Conservation (phyloP, 2,797 vertebrate species). For the Pachyuromys duprasi region DNA sequence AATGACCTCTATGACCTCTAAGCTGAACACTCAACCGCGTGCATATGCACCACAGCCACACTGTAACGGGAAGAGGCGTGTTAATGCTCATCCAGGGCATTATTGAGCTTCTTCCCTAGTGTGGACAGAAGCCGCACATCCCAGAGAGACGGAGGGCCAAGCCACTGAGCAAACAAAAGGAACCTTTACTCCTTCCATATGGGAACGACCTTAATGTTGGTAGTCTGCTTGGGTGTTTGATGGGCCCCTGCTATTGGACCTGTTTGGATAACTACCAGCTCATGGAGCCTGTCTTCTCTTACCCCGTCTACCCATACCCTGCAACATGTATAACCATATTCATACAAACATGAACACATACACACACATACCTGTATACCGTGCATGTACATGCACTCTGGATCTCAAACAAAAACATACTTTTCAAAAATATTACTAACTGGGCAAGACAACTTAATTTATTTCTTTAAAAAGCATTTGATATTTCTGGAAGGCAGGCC, state of each 20-base stretch:
- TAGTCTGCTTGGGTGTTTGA: not conserved
- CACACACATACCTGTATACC: too few species aligned
- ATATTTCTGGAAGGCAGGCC: conserved; percentile 22
- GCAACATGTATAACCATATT: not conserved
- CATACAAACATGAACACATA: not conserved
- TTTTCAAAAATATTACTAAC: conserved; percentile 51
- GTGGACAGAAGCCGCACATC: not conserved
- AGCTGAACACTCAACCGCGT: not conserved
- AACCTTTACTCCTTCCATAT: not conserved
- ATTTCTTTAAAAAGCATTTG: not conserved
- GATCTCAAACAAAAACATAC: conserved; percentile 32
- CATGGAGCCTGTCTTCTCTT: not conserved
- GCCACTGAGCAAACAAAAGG: not conserved
- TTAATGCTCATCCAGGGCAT: not conserved
- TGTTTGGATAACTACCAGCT: not conserved
- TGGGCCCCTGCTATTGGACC: too few species aligned
- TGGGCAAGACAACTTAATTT: not conserved
- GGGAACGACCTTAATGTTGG: not conserved
- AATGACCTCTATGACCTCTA: not conserved
- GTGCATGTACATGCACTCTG: not conserved
- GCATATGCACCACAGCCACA: not conserved
- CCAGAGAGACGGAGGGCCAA: not conserved
- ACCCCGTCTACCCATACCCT: not conserved
- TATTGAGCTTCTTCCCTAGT: too few species aligned
- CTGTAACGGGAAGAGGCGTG: not conserved